Percentiles rank a stretch among this genome's conserved stretches.
Evolutionary conservation across 2,888 invertebrate species (phyloP).

Genomic region (Liposcelis brunnea): DNA sequence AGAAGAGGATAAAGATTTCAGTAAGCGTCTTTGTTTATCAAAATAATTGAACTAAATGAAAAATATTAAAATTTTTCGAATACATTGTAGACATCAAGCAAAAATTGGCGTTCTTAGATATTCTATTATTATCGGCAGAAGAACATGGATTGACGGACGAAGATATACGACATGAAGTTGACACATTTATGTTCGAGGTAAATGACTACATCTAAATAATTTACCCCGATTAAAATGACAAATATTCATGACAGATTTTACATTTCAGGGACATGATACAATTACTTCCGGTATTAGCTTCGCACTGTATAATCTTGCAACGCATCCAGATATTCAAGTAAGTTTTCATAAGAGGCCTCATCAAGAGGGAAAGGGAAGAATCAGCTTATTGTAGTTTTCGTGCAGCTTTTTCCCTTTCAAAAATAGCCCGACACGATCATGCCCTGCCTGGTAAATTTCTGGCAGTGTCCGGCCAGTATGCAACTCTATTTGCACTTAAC

Average conservation of each 20-base stretch:
- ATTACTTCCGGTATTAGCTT: not conserved
- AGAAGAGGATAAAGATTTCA: too few relatives aligned
- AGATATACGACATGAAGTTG: not conserved
- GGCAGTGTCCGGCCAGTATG: not conserved
- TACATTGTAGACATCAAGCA: not conserved
- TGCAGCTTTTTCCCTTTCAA: too few relatives aligned
- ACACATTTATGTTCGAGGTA: constrained; percentile 2
- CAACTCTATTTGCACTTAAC: not conserved
- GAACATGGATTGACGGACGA: not conserved
- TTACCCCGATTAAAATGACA: not conserved
- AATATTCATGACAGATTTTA: not conserved
- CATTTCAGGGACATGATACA: constrained; percentile 1
- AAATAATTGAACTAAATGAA: too few relatives aligned
- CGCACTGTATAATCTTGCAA: not conserved
- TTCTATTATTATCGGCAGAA: not conserved
- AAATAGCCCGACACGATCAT: too few relatives aligned
- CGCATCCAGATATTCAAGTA: not conserved
- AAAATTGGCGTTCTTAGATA: not conserved
- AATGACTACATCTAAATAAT: not conserved
- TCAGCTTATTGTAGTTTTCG: too few relatives aligned
- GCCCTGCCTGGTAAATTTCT: not conserved
- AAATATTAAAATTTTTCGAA: too few relatives aligned
- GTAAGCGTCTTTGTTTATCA: too few relatives aligned
- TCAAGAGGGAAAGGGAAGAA: too few relatives aligned
- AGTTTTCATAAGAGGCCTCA: not conserved